phyloP scores from a whole-genome alignment of 2,113 vertebrate species.

The Pterophyllum scalare region DNA sequence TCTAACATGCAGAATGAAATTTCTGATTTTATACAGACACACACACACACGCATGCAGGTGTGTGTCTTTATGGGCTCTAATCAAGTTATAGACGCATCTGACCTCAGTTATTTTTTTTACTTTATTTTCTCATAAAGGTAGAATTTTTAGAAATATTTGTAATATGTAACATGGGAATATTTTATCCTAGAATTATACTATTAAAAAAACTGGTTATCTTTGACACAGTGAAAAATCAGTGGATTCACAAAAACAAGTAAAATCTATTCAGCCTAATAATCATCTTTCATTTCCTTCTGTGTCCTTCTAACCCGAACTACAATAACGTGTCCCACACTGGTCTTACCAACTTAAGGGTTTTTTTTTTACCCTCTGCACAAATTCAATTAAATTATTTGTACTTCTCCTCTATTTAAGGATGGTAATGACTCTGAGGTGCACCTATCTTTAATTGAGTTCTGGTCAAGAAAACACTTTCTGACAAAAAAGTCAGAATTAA shows the following conservation, averaged over 20 bases:
- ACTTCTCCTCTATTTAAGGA: conserved; percentile 3
- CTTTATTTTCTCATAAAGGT: background rate
- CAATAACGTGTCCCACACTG: background rate
- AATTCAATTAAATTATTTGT: conserved; percentile 19
- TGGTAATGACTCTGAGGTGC: conserved; percentile 22
- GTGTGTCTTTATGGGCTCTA: background rate
- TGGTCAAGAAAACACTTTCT: background rate
- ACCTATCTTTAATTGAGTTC: conserved; percentile 11
- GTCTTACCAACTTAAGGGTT: background rate
- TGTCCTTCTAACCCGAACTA: background rate
- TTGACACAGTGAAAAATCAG: background rate
- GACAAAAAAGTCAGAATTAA: background rate
- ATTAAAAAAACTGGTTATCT: accelerated
- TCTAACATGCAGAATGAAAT: background rate
- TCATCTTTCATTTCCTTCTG: background rate
- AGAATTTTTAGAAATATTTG: background rate
- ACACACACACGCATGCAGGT: background rate
- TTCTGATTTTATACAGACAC: too few species aligned
- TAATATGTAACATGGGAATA: background rate
- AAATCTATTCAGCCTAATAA: background rate
- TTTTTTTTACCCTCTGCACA: background rate
- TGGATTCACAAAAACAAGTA: accelerated
- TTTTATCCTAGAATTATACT: accelerated
- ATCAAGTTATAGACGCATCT: background rate
- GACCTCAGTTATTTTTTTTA: background rate